Conservation (phyloP, 2,113 vertebrate species). For the Platysternon megacephalum region DNA sequence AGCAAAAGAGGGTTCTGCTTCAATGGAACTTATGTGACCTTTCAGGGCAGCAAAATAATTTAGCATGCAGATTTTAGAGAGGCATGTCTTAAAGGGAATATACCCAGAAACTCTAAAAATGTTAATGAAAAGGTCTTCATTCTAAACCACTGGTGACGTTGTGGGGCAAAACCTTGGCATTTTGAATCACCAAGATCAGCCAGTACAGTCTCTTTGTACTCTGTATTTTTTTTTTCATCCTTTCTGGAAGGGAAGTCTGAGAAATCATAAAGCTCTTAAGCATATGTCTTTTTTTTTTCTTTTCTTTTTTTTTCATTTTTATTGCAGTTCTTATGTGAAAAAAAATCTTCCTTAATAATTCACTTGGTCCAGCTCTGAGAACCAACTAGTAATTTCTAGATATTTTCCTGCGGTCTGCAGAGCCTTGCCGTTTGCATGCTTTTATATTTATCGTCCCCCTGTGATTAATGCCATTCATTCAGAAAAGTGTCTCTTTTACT, state of each 20-base stretch:
- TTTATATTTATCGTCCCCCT: constrained; percentile 53
- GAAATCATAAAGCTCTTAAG: constrained; percentile 44
- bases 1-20: constrained; percentile 45
- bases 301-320: background rate
- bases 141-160: constrained; percentile 44
- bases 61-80: constrained; percentile 49
- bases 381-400: constrained; percentile 18
- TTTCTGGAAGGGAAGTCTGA: constrained; percentile 28
- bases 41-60: constrained; percentile 45
- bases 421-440: constrained; percentile 17
- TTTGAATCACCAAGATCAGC: constrained; percentile 52
- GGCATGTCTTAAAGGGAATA: constrained; percentile 41
- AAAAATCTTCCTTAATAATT: constrained; percentile 57
- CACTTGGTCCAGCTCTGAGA: constrained; percentile 17
- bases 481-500: constrained; percentile 60
- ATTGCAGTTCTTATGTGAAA: constrained; percentile 37
- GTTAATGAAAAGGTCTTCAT: constrained; percentile 54
- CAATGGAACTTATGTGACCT: constrained; percentile 35
- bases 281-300: background rate
- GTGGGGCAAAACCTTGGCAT: constrained; percentile 53
- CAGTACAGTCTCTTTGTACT: constrained; percentile 22
- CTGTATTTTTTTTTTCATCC: constrained; percentile 6
- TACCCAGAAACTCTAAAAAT: constrained; percentile 64
- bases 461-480: constrained; percentile 51
- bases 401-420: constrained; percentile 29